A percentile compares a stretch with the other conserved stretches of the same genome.
Evolutionary conservation across 1,140 invertebrate species (phyloP).

Genomic region (Achroia grisella): DNA sequence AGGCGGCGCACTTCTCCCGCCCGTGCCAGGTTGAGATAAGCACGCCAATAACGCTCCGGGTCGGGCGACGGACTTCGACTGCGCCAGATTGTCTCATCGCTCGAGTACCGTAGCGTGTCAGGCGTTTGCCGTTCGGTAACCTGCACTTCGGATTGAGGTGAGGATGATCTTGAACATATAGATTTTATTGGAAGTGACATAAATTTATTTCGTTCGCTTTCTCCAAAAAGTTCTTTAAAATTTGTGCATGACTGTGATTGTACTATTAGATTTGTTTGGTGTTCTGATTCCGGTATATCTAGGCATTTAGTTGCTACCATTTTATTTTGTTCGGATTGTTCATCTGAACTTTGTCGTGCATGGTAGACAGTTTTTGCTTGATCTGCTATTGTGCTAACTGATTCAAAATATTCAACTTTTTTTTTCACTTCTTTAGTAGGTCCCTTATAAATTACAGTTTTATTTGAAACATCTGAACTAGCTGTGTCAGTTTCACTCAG

Average conservation of each 20-base stretch:
- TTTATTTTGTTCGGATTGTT: constrained; percentile 38
- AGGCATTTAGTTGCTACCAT: constrained; percentile 1
- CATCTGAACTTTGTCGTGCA: constrained; percentile 71
- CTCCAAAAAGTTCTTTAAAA: constrained; percentile 86
- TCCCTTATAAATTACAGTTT: constrained; percentile 76
- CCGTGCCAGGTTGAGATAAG: constrained; percentile 80
- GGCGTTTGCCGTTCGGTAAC: constrained; percentile 53
- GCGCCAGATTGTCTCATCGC: constrained; percentile 77
- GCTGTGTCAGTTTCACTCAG: constrained; percentile 78
- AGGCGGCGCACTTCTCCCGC: constrained; percentile 84
- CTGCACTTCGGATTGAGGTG: constrained; percentile 54
- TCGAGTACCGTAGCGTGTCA: constrained; percentile 73
- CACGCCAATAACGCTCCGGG: constrained; percentile 80
- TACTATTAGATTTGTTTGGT: constrained; percentile 44
- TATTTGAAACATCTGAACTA: constrained; percentile 81
- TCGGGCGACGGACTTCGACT: constrained; percentile 80
- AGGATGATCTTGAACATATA: constrained; percentile 55
- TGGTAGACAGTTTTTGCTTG: constrained; percentile 56
- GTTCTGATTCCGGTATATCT: constrained; percentile 21
- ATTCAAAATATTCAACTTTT: constrained; percentile 88
- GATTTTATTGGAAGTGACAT: constrained; percentile 52
- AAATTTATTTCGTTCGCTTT: constrained; percentile 74
- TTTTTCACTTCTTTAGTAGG: constrained; percentile 77
- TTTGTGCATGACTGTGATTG: constrained; percentile 82
- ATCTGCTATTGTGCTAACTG: constrained; percentile 55